Evolutionary conservation across 2,888 invertebrate species (phyloP).

Genomic region (Eristalinus aeneus): DNA sequence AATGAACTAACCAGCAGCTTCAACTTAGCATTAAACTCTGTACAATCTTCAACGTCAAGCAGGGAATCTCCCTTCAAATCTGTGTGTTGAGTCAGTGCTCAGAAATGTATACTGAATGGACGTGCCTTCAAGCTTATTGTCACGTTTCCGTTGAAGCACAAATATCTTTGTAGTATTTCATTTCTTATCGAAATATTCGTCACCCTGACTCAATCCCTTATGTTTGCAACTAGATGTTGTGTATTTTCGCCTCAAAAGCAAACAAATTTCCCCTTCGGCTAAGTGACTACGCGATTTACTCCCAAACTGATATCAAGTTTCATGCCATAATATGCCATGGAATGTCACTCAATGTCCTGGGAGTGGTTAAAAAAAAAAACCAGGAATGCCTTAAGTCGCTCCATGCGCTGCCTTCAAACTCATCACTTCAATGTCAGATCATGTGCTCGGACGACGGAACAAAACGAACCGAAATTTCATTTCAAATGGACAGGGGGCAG

Average conservation of each 20-base stretch:
- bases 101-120: too few species aligned
- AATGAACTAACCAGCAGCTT: too few species aligned
- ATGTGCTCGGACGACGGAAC: conserved; percentile 19
- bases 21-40: too few species aligned
- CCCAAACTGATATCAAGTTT: conserved; percentile 2
- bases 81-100: too few species aligned
- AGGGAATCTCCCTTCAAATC: too few species aligned
- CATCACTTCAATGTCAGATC: conserved; percentile 57
- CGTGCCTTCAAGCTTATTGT: too few species aligned
- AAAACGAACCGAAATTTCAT: conserved; percentile 29
- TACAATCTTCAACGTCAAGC: too few species aligned
- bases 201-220: background rate
- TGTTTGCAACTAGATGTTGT: background rate
- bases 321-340: background rate
- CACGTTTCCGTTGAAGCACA: too few species aligned
- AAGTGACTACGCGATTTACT: background rate
- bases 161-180: too few species aligned
- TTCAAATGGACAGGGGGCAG: conserved; percentile 13
- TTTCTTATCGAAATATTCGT: too few species aligned
- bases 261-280: background rate
- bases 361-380: background rate
- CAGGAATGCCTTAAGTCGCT: background rate
- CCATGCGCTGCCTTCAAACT: conserved; percentile 6
- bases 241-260: background rate
- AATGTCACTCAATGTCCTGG: background rate